phyloP scores from a whole-genome alignment of 2,888 invertebrate genomes.

The Hirtodrosophila trivittata region DNA sequence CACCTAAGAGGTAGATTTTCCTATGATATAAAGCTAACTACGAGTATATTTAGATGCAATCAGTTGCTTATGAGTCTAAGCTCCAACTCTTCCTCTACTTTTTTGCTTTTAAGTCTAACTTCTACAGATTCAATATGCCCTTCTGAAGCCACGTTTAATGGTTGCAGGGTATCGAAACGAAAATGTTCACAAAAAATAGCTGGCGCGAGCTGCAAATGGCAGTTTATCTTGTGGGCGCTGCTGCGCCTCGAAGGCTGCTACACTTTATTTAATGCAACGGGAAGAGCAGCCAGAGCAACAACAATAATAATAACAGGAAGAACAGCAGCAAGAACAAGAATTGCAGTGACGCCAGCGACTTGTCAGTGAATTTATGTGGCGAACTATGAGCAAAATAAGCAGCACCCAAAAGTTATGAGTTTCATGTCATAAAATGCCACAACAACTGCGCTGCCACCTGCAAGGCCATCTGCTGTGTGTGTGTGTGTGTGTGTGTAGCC shows the following conservation, averaged over 20 bases:
- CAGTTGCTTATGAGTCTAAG: too few relatives aligned
- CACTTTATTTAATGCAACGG: constrained; percentile 54
- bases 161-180: constrained; percentile 11
- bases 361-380: constrained; percentile 71
- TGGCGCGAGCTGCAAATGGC: constrained; percentile 74
- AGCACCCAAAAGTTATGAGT: constrained; percentile 73
- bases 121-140: too few relatives aligned
- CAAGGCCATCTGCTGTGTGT: constrained; percentile 39
- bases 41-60: too few relatives aligned
- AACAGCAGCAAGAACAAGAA: constrained; percentile 42
- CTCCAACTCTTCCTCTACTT: too few relatives aligned
- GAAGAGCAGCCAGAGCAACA: constrained; percentile 13
- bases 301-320: neutral
- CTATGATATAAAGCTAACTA: too few relatives aligned
- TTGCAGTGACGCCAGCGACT: constrained; percentile 52
- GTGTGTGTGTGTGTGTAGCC: constrained; percentile 27
- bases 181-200: constrained; percentile 35
- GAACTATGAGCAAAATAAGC: constrained; percentile 77
- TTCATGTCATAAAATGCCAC: constrained; percentile 68
- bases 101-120: too few relatives aligned
- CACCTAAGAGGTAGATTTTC: too few relatives aligned
- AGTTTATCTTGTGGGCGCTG: constrained; percentile 69
- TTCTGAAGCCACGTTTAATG: neutral
- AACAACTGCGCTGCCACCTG: constrained; percentile 62
- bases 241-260: constrained; percentile 41